These are phyloP conservation scores for Lasioglossum baleicum DNA, from an alignment of 1,140 invertebrate species.

Conservation along the genomic window DNA sequence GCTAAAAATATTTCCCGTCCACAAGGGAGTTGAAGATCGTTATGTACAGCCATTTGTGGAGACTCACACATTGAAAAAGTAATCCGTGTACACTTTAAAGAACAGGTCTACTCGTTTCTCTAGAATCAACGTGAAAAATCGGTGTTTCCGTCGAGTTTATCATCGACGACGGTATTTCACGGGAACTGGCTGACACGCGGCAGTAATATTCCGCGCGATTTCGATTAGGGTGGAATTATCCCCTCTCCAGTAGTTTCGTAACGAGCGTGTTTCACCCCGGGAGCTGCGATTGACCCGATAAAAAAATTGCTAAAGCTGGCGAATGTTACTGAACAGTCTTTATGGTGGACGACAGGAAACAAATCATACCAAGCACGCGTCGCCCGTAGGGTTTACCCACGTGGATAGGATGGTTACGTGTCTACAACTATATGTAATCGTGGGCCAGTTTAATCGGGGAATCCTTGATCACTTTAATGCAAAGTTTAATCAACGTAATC, in stretches of 20 bases:
- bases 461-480: neutral
- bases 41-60: too few relatives aligned
- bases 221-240: neutral
- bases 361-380: neutral
- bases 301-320: neutral
- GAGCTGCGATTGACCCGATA: neutral
- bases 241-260: neutral
- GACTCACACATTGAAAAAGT: too few relatives aligned
- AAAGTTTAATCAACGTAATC: neutral
- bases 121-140: neutral
- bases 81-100: too few relatives aligned
- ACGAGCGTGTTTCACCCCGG: neutral
- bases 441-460: neutral
- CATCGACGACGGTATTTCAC: neutral
- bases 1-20: too few relatives aligned
- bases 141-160: neutral
- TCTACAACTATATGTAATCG: neutral
- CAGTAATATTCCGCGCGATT: neutral
- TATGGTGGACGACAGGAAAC: neutral
- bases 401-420: neutral
- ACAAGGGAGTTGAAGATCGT: too few relatives aligned
- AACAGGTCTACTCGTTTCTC: too few relatives aligned
- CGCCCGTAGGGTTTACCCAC: too few relatives aligned
- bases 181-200: neutral
- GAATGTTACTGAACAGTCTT: neutral